These are phyloP conservation scores for Eolophus roseicapilla DNA, from an alignment of 2,113 vertebrate species.

Conservation along the genomic window DNA sequence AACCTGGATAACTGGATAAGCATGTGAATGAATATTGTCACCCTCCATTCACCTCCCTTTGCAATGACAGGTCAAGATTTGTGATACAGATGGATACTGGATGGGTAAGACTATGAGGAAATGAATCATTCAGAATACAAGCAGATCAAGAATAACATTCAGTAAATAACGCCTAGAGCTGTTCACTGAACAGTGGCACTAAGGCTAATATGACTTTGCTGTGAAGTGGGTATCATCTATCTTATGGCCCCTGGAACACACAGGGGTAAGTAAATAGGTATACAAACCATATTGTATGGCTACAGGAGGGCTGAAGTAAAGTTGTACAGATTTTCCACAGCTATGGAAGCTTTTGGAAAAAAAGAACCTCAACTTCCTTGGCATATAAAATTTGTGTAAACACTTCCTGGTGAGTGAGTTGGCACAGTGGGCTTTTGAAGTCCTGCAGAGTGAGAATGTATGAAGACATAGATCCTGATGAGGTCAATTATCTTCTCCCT, in stretches of 20 bases:
- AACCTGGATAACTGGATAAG: not conserved
- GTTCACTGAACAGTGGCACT: not conserved
- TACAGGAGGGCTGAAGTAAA: not conserved
- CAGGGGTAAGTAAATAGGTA: not conserved
- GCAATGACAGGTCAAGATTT: conserved; percentile 30
- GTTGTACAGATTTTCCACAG: not conserved
- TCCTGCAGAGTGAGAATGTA: not conserved
- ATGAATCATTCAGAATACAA: conserved; percentile 5
- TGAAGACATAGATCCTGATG: not conserved
- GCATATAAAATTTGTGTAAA: not conserved
- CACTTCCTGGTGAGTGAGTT: not conserved
- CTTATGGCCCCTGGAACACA: not conserved
- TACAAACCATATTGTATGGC: not conserved
- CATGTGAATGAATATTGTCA: not conserved
- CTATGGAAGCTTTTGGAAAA: not conserved
- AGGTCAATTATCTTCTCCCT: not conserved
- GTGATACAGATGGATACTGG: not conserved
- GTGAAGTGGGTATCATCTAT: not conserved
- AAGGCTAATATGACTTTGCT: not conserved
- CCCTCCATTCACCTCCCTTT: not conserved
- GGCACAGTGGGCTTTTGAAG: not conserved
- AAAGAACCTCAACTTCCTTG: not conserved
- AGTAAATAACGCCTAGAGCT: conserved; percentile 5
- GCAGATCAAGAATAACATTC: conserved; percentile 24
- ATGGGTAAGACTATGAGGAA: conserved; percentile 2